Percentiles rank a stretch among this genome's conserved stretches.
phyloP scores from a whole-genome alignment of 1,140 invertebrate species.

The Cydia fagiglandana region DNA sequence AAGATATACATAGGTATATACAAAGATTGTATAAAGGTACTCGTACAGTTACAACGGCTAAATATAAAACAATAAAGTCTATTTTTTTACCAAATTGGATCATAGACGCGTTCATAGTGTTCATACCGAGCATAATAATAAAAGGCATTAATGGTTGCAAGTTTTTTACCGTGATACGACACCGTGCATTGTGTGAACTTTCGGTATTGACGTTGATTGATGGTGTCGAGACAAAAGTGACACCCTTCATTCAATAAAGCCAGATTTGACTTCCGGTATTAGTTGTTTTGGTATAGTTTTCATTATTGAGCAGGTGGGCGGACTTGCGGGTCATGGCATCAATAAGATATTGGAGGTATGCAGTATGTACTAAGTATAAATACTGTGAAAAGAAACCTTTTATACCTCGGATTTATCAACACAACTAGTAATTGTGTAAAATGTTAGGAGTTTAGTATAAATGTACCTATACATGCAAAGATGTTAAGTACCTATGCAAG shows the following conservation, averaged over 20 bases:
- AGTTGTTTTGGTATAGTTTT: neutral
- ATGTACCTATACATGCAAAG: too few species aligned
- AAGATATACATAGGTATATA: too few species aligned
- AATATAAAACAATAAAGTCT: neutral
- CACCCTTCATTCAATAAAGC: conserved; percentile 16
- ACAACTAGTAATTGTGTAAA: too few species aligned
- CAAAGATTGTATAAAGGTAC: too few species aligned
- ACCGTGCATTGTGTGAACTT: conserved; percentile 1
- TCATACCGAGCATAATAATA: neutral
- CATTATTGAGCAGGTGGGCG: neutral
- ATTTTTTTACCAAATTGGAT: neutral
- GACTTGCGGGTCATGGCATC: neutral
- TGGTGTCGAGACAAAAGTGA: neutral
- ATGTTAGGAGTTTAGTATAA: too few species aligned
- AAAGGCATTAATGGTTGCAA: neutral
- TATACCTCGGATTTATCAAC: too few species aligned
- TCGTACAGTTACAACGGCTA: too few species aligned
- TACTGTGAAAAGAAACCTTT: too few species aligned
- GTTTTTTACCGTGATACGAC: neutral
- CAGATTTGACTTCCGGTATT: neutral
- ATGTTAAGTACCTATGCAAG: too few species aligned
- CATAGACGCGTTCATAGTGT: neutral
- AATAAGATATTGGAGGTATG: neutral
- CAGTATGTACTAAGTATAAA: too few species aligned
- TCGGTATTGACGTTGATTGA: conserved; percentile 14